phyloP scores from a whole-genome alignment of 2,888 invertebrate species.

The Orthosia gothica region DNA sequence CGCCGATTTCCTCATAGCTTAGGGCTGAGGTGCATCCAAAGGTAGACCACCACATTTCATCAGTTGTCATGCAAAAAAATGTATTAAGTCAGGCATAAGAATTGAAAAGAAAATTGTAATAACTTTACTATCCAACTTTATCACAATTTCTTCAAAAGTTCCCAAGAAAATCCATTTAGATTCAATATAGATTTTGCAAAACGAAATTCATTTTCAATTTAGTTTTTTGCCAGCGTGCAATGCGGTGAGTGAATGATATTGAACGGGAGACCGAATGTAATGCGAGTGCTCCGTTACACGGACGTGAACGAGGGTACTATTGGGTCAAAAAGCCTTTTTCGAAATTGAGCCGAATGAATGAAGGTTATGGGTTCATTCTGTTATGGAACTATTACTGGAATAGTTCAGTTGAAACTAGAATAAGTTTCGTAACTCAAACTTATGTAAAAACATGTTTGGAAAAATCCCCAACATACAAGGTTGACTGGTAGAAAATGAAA shows the following conservation, averaged over 20 bases:
- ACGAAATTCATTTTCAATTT: conserved; percentile 70
- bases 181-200: conserved; percentile 63
- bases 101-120: background rate
- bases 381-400: conserved; percentile 28
- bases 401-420: background rate
- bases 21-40: too few relatives aligned
- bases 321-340: conserved; percentile 62
- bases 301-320: conserved; percentile 50
- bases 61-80: background rate
- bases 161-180: conserved; percentile 41
- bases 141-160: conserved; percentile 7
- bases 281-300: conserved; percentile 57
- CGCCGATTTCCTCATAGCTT: too few relatives aligned
- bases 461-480: too few relatives aligned
- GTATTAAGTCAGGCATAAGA: background rate
- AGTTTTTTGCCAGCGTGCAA: conserved; percentile 56
- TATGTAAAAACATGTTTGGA: background rate
- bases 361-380: conserved; percentile 9
- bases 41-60: too few relatives aligned
- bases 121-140: background rate
- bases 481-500: too few relatives aligned
- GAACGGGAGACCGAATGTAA: conserved; percentile 61
- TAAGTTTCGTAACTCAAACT: background rate
- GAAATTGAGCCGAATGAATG: conserved; percentile 57
- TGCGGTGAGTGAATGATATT: conserved; percentile 66